phyloP scores from a whole-genome alignment of 2,797 vertebrate species.

The Steatocranus sp. region DNA sequence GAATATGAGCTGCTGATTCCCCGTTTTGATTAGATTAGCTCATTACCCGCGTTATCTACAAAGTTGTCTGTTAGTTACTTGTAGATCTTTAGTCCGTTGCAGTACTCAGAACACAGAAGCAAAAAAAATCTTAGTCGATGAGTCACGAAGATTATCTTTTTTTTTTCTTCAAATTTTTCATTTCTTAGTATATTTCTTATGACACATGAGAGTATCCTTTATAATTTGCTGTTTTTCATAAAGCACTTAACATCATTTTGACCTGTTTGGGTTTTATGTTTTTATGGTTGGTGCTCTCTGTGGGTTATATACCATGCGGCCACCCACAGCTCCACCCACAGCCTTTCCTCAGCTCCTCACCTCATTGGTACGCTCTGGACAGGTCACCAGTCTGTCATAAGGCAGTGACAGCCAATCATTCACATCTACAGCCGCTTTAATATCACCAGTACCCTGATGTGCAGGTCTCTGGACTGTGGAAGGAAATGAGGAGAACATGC shows the following conservation, averaged over 20 bases:
- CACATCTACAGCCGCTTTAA: neutral
- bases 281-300: neutral
- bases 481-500: neutral
- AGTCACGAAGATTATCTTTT: neutral
- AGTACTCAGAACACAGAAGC: neutral
- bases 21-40: neutral
- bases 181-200: neutral
- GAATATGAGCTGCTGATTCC: neutral
- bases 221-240: neutral
- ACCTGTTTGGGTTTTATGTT: neutral
- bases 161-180: neutral
- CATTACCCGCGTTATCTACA: rapidly evolving
- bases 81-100: neutral
- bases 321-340: neutral
- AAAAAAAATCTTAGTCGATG: neutral
- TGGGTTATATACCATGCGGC: neutral
- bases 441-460: neutral
- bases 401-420: neutral
- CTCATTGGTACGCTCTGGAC: neutral
- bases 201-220: neutral
- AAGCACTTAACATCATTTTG: neutral
- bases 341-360: neutral
- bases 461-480: neutral
- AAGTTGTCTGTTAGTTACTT: neutral
- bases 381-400: neutral